phyloP scores from a whole-genome alignment of 2,113 vertebrate species.

The Smithornis capensis region DNA sequence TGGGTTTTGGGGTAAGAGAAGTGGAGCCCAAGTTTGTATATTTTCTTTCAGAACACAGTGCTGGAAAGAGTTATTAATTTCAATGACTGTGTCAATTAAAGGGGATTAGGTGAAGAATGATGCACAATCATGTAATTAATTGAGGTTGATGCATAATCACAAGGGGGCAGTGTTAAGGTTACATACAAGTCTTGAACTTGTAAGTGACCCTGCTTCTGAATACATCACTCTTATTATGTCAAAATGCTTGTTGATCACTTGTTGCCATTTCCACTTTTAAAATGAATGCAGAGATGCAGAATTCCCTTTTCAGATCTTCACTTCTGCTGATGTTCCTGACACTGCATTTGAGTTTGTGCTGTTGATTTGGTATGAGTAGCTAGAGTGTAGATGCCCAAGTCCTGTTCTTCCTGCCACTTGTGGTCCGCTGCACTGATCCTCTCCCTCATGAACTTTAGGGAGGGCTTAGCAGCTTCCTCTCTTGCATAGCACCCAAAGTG shows the following conservation, averaged over 20 bases:
- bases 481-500: neutral
- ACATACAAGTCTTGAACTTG: neutral
- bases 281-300: neutral
- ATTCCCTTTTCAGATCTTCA: neutral
- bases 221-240: neutral
- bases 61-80: neutral
- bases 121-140: neutral
- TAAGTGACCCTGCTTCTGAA: neutral
- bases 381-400: neutral
- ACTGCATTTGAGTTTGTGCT: neutral
- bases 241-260: neutral
- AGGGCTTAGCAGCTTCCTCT: constrained; percentile 25
- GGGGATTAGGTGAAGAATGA: neutral
- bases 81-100: neutral
- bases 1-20: neutral
- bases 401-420: neutral
- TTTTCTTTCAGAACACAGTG: neutral
- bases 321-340: neutral
- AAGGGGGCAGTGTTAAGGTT: constrained; percentile 61
- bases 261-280: neutral
- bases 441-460: neutral
- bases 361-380: neutral
- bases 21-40: neutral
- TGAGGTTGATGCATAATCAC: constrained; percentile 1
- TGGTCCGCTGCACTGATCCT: neutral